These are phyloP conservation scores for Antheraea mylitta DNA, from an alignment of 1,140 invertebrate genomes.

Conservation along the genomic window DNA sequence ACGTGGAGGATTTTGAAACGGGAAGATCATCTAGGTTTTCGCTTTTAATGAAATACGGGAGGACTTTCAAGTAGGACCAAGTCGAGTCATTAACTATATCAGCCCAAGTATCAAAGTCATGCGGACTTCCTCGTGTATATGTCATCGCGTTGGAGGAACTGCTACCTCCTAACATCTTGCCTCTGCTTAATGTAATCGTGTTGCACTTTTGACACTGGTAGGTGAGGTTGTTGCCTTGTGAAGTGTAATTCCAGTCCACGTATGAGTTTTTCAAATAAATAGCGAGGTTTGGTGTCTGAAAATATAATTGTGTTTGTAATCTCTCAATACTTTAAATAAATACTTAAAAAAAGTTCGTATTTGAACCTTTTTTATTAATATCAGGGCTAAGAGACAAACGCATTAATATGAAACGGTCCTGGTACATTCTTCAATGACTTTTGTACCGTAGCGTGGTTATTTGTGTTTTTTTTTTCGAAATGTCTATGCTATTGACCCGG, in stretches of 20 bases:
- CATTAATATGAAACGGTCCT: too few species aligned
- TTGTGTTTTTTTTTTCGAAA: too few species aligned
- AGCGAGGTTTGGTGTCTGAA: constrained; percentile 37
- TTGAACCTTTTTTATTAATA: too few species aligned
- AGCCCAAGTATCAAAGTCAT: constrained; percentile 81
- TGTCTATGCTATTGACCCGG: too few species aligned
- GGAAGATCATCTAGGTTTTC: constrained; percentile 21
- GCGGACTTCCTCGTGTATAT: constrained; percentile 81
- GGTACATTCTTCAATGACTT: too few species aligned
- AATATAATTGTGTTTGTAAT: constrained; percentile 12
- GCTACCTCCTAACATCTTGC: constrained; percentile 85
- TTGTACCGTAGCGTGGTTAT: too few species aligned
- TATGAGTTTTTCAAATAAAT: constrained; percentile 27
- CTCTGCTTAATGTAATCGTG: constrained; percentile 82
- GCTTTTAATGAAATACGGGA: constrained; percentile 32
- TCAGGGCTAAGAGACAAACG: too few species aligned
- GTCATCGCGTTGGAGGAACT: constrained; percentile 89
- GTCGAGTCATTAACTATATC: constrained; percentile 77
- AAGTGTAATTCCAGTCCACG: constrained; percentile 86
- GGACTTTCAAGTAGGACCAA: constrained; percentile 87
- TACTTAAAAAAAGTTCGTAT: not conserved
- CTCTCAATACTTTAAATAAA: not conserved
- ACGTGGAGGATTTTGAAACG: constrained; percentile 9
- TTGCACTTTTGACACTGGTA: constrained; percentile 81
- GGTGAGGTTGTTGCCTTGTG: constrained; percentile 80